Evolutionary conservation across 1,140 invertebrate genomes (phyloP), one percentile per base, ranked within the genome.

Genomic region (Lysiphlebus fabarum): DNA sequence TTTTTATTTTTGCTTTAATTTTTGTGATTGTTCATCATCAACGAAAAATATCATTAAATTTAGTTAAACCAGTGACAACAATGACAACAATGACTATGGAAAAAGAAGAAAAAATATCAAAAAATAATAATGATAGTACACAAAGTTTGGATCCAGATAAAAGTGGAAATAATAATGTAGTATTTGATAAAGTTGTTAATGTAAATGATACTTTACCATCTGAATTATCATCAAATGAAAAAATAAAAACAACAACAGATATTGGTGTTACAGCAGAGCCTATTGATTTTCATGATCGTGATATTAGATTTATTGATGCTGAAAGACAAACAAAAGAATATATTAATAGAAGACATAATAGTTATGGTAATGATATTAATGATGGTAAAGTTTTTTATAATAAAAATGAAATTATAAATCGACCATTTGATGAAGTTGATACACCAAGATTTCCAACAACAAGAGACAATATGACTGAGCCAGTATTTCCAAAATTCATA

Each of bases 341-440:
- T 54, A 54, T 14, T n/a, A 71, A 67, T 12, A 63, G 62, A 5
- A 53, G 63, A 26, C 59, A 56, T 47, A 37, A 47, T 10, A n/a
- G 38, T 38, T 57, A 2, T 33, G 26, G 49, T 26, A 40, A 58
- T 26, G 3, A 61, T 61, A 47, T 53, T 56, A 63, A 71, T 1
- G 45, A 69, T n/a, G 55, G 63, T 10, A 65, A 60, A 9, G 50
- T 63, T 12, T 57, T 49, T 12, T 70, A 70, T 40, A 64, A 67
- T 9, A 49, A 44, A 42, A 72, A 70, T 6, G 75, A 78, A 48
- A 70, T 72, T 50, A 75, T 75, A 59, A 71, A 74, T 57, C 70
- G 75, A 56, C 74, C 77, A 8, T 56, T 70, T 4, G 78, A 80
- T 61, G 75, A 80, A 55, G 62, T 74, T 49, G 77, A 80, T 56